Base-by-base conservation (phyloP, 2,113 vertebrate genomes). In the Apus apus region DNA sequence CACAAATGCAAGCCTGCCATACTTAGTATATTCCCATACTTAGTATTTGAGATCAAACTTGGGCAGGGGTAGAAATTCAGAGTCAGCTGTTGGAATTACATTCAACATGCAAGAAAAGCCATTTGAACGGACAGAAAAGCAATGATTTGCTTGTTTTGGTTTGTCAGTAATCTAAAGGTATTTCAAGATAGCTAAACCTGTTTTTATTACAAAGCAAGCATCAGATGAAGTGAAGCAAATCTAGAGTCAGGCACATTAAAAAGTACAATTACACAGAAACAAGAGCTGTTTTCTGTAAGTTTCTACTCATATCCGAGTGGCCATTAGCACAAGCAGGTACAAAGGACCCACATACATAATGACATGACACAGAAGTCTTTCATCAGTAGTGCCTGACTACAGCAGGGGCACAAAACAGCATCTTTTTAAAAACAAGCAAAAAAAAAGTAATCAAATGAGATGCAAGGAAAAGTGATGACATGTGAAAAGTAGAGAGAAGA, bases 361-460 rank as follows among this genome's bases (percentile, higher is more conserved):
- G 83, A 72, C 84, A 78, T 5, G 10, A 34, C 32, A 82, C 89
- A 94, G 34, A 58, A 92, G 45, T 60, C 46, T 58, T 90, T 84
- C 80, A 93, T 71, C 84, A 93, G 57, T 25, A 77, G 57, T 83
- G 92, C 76, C 34, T 56, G 89, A 93, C 48, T 89, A 91, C 48
- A 93, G 70, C 87, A 85, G 34, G 22, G 21, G 22, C 43, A 89
- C 67, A 32, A 77, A 94, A 86, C 40, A 80, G 70, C 40, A 61
- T 48, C 25, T 48, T 89, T 57, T 56, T 25, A 38, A 80, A 87
- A 85, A 48, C 3, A 25, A 57, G 3, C 9, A 60, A 19, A 29
- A 71, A 60, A n/a, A 57, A 53, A 30, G 12, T 10, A 67, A 34
- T 30, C 11, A 60, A 89, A 70, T 67, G 29, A 77, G 20, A 90